Evolutionary conservation across 1,140 invertebrate species (phyloP), one percentile per base, ranked within the genome.

Genomic region (Macrotrachela quadricornifera): DNA sequence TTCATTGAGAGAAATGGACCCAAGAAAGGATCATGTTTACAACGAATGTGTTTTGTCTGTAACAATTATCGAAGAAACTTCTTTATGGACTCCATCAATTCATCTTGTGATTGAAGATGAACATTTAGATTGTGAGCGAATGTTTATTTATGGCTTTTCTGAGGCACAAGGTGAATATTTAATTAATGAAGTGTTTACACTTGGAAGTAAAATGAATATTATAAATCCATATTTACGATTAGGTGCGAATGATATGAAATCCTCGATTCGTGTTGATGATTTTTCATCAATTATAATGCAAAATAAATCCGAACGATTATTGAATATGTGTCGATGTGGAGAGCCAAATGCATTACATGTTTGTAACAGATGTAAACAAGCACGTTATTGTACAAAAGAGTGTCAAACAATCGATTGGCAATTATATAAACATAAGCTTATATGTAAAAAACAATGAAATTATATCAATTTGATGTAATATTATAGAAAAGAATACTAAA

Each of bases 191-290:
- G 38, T 41, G 16, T 49, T 49, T 49, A 49, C 17, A 41, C 4
- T 41, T n/a, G 48, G 48, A 10, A 49, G 38, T 6, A 18, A 18
- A 18, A 41, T 49, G 16, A 41, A 37, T 17, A 49, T 49, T 30
- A 18, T 49, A 18, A 49, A 49, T 49, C 48, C 48, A 39, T 49
- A 49, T 49, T 15, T 49, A 16, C 16, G 48, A 49, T 15, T 18
- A 41, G n/a, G 18, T 18, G 48, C 48, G 11, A 41, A 14, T 15
- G 48, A 49, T 49, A 18, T 15, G n/a, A 15, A 49, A 18, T n/a
- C 38, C 12, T 41, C 41, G n/a, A 49, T 49, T 49, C 18, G 48
- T 16, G 38, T 49, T 16, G 48, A 49, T 9, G 48, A 49, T 41
- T 39, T 39, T 17, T 41, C 17, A 11, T 41, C 38, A 17, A 49